Evolutionary conservation across 2,797 vertebrate genomes (phyloP), one percentile per base, ranked within the genome.

Genomic region (Characodon lateralis): DNA sequence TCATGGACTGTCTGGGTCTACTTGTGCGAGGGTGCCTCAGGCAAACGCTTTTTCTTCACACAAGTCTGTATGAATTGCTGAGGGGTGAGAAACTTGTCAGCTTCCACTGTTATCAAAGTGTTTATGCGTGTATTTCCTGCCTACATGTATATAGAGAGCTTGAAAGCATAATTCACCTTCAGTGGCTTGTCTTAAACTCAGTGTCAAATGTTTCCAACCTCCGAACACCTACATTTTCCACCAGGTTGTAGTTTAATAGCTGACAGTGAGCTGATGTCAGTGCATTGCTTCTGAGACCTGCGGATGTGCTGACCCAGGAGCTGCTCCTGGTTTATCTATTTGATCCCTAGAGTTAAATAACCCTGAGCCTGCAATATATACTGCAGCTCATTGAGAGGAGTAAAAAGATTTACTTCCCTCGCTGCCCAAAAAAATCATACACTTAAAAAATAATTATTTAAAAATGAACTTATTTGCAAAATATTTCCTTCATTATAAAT

Each of bases 241-340:
- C 74, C 78, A 77, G 70, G 74, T 83, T 82, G 74, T 1, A 4
- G 73, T 88, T 86, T 83, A 84, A 73, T 71, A 66, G 72, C 86
- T 72, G 84, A 82, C 83, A 83, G 81, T 35, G 5, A 71, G 74
- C 78, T 69, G 53, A 80, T 81, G 77, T 87, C 83, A 50, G 82
- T 71, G 50, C 41, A 77, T 39, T 72, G 72, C 70, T 58, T 76
- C 74, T 73, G 31, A 50, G 76, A 78, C 71, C 66, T 39, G 70
- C 5, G 24, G 84, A 84, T 88, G 80, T 91, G 87, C 89, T 90
- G 88, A 91, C 87, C 85, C 76, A 31, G 80, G 80, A 26, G 71
- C 26, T 65, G 58, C 76, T 85, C 80, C 88, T 68, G 10, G 63
- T 88, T 81, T 83, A 80, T 71, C 84, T 82, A 73, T 85, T 78